A percentile compares a stretch with the other conserved stretches of the same genome.
Evolutionary conservation across 2,797 vertebrate genomes (phyloP).

Genomic region (Gymnoscopelus microlampas): DNA sequence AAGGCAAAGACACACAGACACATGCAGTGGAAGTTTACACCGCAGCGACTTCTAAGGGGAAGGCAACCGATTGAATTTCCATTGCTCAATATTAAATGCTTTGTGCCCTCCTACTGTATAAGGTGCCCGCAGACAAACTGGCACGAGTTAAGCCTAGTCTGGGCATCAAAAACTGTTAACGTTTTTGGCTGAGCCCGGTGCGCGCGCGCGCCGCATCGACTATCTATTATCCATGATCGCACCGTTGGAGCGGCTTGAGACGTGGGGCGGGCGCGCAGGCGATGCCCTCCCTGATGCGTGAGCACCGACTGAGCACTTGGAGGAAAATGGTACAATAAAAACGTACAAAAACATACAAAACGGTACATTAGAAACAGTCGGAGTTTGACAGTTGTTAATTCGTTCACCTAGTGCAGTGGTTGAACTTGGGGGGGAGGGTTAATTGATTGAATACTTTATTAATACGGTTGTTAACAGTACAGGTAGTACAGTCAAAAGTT

Average conservation of each 20-base stretch:
- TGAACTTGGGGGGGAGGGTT: no score
- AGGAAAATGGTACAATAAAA: no score
- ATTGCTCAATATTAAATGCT: conserved; percentile 76
- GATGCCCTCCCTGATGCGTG: conserved; percentile 19
- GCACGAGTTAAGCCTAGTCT: conserved; percentile 58
- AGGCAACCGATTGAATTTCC: conserved; percentile 67
- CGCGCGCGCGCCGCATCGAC: conserved; percentile 40
- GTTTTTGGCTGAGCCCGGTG: conserved; percentile 37
- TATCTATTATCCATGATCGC: conserved; percentile 55
- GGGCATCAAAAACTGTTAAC: conserved; percentile 54
- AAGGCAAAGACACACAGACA: conserved; percentile 57
- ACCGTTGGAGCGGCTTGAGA: conserved; percentile 47
- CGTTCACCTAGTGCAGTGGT: conserved; percentile 31
- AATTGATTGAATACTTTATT: no score
- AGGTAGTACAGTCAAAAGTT: no score
- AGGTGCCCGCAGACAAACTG: conserved; percentile 69
- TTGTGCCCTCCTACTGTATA: conserved; percentile 52
- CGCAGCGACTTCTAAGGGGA: conserved; percentile 58
- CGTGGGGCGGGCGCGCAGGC: conserved; percentile 17
- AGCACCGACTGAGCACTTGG: conserved; percentile 17
- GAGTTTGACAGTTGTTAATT: conserved; percentile 40
- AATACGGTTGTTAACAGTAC: no score
- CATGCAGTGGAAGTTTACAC: conserved; percentile 52
- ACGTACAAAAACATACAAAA: no score
- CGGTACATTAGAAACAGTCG: conserved; percentile 18